These are phyloP conservation scores for Bilobella aurantiaca DNA, from an alignment of 1,140 invertebrate genomes.

Conservation along the genomic window DNA sequence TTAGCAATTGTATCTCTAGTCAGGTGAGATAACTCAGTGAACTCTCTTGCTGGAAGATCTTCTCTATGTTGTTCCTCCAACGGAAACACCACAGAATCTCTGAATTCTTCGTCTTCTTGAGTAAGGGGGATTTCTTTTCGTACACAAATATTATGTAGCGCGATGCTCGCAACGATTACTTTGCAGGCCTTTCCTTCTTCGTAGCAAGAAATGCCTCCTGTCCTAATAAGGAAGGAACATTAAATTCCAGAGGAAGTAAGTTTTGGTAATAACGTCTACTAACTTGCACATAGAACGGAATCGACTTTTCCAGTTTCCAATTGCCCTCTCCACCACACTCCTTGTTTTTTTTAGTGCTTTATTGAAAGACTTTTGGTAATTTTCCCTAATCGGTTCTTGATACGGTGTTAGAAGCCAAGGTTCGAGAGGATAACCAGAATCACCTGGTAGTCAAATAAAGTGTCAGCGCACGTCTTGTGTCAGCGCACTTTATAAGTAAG, in stretches of 20 bases:
- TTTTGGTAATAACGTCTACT: not conserved
- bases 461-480: too few relatives aligned
- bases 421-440: conserved; percentile 17
- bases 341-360: conserved; percentile 11
- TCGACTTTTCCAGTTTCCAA: conserved; percentile 21
- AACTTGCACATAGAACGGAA: conserved; percentile 18
- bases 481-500: too few relatives aligned
- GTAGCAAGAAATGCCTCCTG: conserved; percentile 12
- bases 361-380: conserved; percentile 4
- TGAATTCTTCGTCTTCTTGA: not conserved
- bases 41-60: not conserved
- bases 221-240: conserved; percentile 4
- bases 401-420: not conserved
- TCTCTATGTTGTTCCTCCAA: not conserved
- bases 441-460: too few relatives aligned
- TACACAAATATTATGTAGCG: conserved; percentile 14
- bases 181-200: conserved; percentile 4
- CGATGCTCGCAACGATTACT: conserved; percentile 8
- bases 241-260: not conserved
- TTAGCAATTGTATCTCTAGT: too few relatives aligned
- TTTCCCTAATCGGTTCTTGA: not conserved
- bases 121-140: not conserved
- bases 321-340: conserved; percentile 13
- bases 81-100: not conserved
- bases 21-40: too few relatives aligned